Evolutionary conservation across 1,140 invertebrate genomes (phyloP).

Genomic region (Hirudo medicinalis): DNA sequence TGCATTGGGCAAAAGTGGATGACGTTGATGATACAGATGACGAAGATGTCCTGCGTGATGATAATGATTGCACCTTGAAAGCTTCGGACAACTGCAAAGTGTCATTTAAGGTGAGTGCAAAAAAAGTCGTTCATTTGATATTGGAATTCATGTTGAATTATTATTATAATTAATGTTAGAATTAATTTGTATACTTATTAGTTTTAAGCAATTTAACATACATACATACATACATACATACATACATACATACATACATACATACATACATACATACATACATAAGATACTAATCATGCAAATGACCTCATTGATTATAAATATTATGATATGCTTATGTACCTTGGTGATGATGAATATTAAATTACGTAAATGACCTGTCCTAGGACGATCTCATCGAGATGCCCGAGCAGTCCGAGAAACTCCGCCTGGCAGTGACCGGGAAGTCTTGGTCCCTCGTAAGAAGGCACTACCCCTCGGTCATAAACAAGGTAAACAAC

Average conservation of each 20-base stretch:
- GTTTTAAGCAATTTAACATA: no score
- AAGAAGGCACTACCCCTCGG: conserved; percentile 56
- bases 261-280: no score
- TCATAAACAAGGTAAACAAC: conserved; percentile 47
- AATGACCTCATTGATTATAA: not conserved
- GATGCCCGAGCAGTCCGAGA: not conserved
- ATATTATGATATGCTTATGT: not conserved
- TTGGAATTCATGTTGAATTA: not conserved
- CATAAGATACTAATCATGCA: no score
- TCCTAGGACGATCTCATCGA: not conserved
- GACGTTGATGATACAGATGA: conserved; percentile 8
- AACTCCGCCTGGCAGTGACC: conserved; percentile 57
- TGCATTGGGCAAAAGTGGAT: conserved; percentile 34
- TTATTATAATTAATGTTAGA: no score
- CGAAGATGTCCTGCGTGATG: conserved; percentile 3
- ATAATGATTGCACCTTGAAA: no score
- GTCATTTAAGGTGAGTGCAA: not conserved
- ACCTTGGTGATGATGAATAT: no score
- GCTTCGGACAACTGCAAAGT: not conserved
- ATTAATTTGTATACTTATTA: no score
- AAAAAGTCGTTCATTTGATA: not conserved
- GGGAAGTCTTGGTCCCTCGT: conserved; percentile 63
- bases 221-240: no score
- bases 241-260: no score
- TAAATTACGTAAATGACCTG: not conserved